phyloP scores from a whole-genome alignment of 2,888 invertebrate species.

The Drosophila kokeensis region DNA sequence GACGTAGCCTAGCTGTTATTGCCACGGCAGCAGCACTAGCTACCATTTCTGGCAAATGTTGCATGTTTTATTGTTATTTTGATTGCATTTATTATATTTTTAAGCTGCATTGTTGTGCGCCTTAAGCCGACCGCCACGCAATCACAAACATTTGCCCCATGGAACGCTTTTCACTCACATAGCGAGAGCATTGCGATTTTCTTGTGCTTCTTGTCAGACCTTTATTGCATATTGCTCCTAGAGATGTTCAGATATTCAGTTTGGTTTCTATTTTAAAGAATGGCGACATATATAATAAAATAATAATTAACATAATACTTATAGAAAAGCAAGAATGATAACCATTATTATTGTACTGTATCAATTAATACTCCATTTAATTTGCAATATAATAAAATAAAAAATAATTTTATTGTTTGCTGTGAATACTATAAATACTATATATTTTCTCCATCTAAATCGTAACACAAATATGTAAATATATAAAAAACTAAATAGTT shows the following conservation, averaged over 20 bases:
- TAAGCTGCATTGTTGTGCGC: constrained; percentile 76
- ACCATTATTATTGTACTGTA: background rate
- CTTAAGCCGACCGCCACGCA: constrained; percentile 59
- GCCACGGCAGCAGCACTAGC: constrained; percentile 36
- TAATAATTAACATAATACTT: background rate
- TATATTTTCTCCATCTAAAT: background rate
- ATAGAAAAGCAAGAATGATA: background rate
- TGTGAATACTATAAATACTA: background rate
- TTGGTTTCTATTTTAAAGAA: background rate
- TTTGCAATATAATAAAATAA: background rate
- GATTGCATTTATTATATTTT: constrained; percentile 82
- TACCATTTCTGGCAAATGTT: constrained; percentile 78
- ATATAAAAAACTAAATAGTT: background rate
- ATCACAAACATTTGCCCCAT: constrained; percentile 47
- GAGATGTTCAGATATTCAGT: background rate
- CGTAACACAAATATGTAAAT: background rate
- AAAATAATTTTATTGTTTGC: background rate
- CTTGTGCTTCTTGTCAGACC: background rate
- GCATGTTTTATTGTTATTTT: constrained; percentile 83
- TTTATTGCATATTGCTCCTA: background rate
- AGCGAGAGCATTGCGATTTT: constrained; percentile 3
- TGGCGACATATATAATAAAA: too few species aligned
- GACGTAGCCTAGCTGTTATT: constrained; percentile 43
- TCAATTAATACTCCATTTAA: background rate
- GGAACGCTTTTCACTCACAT: constrained; percentile 11